Base-by-base conservation (phyloP, 2,888 invertebrate species). In the Conistra vaccinii region DNA sequence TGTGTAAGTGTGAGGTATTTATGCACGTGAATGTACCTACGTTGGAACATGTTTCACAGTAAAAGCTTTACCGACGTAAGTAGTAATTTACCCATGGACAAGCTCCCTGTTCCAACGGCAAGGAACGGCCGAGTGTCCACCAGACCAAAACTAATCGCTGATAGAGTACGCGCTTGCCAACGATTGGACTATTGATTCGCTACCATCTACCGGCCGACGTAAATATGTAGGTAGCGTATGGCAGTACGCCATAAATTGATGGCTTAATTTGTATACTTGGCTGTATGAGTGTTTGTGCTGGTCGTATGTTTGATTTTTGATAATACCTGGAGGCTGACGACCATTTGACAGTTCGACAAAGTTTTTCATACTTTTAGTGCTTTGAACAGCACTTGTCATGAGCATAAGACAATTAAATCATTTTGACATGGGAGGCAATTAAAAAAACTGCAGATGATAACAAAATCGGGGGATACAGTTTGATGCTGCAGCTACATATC, bases 91-190 rank as follows among this genome's bases (percentile, higher is more conserved):
- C 86, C 89, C 89, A 89, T 87, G 88, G 86, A 86, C 88, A 89
- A 86, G 87, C 86, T 87, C 87, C 87, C 87, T 88, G 85, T 85
- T 88, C 88, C 86, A 89, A 87, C 88, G 89, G 91, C 91, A 92
- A 92, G 93, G 91, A 92, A 84, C 86, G 92, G 91, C 91, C 92
- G 91, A 90, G 92, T 91, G 92, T 92, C 92, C 94, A 94, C 90
- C 91, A 94, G 95, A 95, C 94, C 96, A 95, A 93, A 92, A 94
- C 94, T 96, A 96, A 96, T 96, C 95, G 95, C 92, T 95, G 95
- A 96, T 95, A 95, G 95, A 96, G 95, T 93, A 92, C 93, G 93
- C 91, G 94, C 92, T 94, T 93, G 94, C 94, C 92, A 94, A 92
- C 94, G 93, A 93, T 94, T 92, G 92, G 93, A 93, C 93, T 94